A percentile compares a stretch with the other conserved stretches of the same genome.
Evolutionary conservation across 2,113 vertebrate species (phyloP).

Genomic region (Procavia capensis): DNA sequence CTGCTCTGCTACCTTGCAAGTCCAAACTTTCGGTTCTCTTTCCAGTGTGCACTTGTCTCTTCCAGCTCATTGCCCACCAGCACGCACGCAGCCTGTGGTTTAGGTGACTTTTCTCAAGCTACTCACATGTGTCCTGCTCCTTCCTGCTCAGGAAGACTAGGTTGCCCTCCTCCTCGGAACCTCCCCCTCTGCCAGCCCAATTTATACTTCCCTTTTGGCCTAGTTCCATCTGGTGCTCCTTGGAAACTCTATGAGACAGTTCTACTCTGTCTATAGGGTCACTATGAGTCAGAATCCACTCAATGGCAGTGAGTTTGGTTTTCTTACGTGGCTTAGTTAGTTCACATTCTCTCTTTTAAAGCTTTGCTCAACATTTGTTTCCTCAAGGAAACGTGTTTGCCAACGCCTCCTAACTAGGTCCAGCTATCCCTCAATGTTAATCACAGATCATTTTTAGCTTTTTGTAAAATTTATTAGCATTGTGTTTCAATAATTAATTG

Average conservation of each 20-base stretch:
- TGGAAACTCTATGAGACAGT: too few species aligned
- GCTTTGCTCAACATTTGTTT: background rate
- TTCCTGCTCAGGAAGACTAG: background rate
- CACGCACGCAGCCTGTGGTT: background rate
- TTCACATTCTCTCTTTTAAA: background rate
- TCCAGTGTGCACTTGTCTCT: background rate
- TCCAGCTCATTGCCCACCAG: background rate
- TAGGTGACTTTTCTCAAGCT: background rate
- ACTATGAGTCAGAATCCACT: too few species aligned
- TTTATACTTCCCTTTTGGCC: background rate
- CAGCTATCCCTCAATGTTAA: background rate
- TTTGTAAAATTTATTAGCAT: background rate
- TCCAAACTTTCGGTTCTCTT: background rate
- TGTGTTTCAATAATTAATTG: conserved; percentile 31
- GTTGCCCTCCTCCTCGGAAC: background rate
- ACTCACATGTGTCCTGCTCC: background rate
- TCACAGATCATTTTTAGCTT: background rate
- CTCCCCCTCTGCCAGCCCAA: background rate
- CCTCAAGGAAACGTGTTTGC: background rate
- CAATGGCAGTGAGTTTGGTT: too few species aligned
- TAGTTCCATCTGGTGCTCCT: too few species aligned
- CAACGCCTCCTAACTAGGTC: background rate
- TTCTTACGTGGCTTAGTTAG: background rate
- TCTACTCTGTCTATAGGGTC: too few species aligned
- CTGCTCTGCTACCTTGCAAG: background rate